Conservation (phyloP, 2,797 vertebrate genomes). For the Caiman crocodilus region DNA sequence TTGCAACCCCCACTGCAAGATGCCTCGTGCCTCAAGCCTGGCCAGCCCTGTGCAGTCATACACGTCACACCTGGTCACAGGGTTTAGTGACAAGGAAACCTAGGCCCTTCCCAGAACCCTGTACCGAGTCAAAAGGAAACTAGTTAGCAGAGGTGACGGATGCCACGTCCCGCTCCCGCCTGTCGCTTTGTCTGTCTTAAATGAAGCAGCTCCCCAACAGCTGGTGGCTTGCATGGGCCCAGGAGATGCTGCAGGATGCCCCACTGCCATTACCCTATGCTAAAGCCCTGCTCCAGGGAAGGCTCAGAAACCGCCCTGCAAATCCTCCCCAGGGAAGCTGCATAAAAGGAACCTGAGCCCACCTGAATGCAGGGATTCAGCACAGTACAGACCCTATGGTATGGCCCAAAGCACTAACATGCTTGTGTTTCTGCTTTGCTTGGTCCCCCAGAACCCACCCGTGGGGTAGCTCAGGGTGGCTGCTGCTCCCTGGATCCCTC, state of each 20-base stretch:
- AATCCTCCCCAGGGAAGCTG: slow-evolving; percentile 53
- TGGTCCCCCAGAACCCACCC: not conserved
- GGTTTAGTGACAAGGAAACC: not conserved
- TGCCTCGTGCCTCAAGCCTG: not conserved
- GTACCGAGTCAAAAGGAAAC: not conserved
- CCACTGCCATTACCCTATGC: slow-evolving; percentile 53
- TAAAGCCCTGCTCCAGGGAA: slow-evolving; percentile 35
- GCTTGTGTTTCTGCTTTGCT: not conserved
- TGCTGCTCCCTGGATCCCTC: not conserved
- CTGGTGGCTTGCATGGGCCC: not conserved
- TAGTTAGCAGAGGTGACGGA: not conserved
- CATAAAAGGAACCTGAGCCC: slow-evolving; percentile 7
- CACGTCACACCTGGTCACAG: not conserved
- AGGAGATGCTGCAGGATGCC: slow-evolving; percentile 47
- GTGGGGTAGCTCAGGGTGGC: too few species aligned
- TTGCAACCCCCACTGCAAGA: not conserved
- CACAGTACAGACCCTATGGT: not conserved
- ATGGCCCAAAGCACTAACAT: not conserved
- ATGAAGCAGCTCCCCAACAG: not conserved
- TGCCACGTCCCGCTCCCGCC: not conserved
- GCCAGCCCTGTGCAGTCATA: not conserved
- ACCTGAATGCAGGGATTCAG: slow-evolving; percentile 20
- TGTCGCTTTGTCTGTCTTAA: not conserved
- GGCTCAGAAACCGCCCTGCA: slow-evolving; percentile 58
- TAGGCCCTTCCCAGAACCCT: not conserved